These are phyloP conservation scores for Pycnomerus fuliginosus DNA, from an alignment of 2,888 invertebrate genomes.

Conservation along the genomic window DNA sequence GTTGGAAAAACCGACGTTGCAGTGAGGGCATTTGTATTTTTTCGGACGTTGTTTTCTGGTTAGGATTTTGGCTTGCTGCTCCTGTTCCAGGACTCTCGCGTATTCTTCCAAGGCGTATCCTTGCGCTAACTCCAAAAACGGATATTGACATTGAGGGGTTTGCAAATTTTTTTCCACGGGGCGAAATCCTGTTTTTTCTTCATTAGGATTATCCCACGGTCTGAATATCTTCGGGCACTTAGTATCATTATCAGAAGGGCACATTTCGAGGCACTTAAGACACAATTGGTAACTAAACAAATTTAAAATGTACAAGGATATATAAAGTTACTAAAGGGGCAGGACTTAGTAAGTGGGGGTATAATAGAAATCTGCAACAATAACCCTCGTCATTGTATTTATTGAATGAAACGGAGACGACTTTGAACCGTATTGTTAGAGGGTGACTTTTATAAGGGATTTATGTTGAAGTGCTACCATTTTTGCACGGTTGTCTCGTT, in stretches of 20 bases:
- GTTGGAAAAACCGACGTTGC: conserved; percentile 90
- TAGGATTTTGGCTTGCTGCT: conserved; percentile 67
- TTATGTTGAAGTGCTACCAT: conserved; percentile 44
- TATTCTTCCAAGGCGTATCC: conserved; percentile 68
- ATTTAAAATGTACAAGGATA: conserved; percentile 46
- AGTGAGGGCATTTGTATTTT: conserved; percentile 88
- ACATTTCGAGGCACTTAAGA: conserved; percentile 36
- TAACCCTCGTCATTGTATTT: conserved; percentile 48
- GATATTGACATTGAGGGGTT: neutral
- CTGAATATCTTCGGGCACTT: conserved; percentile 39
- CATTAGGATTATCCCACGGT: conserved; percentile 42
- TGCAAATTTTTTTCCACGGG: conserved; percentile 17
- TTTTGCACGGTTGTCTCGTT: conserved; percentile 52
- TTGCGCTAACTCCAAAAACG: conserved; percentile 47
- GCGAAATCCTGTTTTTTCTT: conserved; percentile 29
- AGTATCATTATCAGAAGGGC: conserved; percentile 10
- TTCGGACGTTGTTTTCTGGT: conserved; percentile 81
- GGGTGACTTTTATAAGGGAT: conserved; percentile 35
- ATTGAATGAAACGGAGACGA: conserved; percentile 49
- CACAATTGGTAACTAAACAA: conserved; percentile 47
- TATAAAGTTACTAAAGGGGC: conserved; percentile 47
- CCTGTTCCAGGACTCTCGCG: conserved; percentile 68
- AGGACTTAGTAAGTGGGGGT: conserved; percentile 48
- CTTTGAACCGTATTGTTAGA: conserved; percentile 39
- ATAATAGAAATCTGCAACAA: conserved; percentile 45